phyloP scores from a whole-genome alignment of 2,888 invertebrate species.

The Phoenoteleia sp. region DNA sequence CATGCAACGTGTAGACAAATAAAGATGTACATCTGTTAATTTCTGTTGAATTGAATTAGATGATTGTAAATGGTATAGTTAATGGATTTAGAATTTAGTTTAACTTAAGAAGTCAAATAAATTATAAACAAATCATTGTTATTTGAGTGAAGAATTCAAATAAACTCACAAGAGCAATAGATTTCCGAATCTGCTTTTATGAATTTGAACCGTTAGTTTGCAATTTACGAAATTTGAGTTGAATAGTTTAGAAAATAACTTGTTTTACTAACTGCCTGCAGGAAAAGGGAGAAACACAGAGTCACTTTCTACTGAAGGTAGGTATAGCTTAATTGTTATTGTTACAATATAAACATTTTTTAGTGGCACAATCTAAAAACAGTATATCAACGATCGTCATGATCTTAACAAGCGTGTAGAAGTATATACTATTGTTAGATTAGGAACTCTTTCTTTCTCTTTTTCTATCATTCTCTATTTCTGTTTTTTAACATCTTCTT shows the following conservation, averaged over 20 bases:
- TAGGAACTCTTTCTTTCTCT: slow-evolving; percentile 30
- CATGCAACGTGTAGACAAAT: too few species aligned
- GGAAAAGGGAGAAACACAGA: slow-evolving; percentile 91
- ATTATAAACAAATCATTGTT: too few species aligned
- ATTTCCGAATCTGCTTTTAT: too few species aligned
- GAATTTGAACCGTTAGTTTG: slow-evolving; percentile 78
- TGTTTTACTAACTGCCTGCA: slow-evolving; percentile 87
- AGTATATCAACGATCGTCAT: slow-evolving; percentile 23
- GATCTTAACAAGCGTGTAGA: slow-evolving; percentile 25
- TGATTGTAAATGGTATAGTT: too few species aligned
- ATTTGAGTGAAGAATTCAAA: too few species aligned
- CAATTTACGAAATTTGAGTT: slow-evolving; percentile 82
- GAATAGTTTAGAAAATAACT: slow-evolving; percentile 84
- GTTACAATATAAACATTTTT: slow-evolving; percentile 43
- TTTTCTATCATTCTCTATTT: too few species aligned
- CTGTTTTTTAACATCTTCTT: too few species aligned
- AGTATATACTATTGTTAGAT: slow-evolving; percentile 36
- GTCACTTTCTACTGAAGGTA: slow-evolving; percentile 91
- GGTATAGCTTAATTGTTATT: slow-evolving; percentile 82
- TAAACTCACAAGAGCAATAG: too few species aligned
- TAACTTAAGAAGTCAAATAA: too few species aligned
- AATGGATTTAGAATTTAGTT: too few species aligned
- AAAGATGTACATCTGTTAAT: too few species aligned
- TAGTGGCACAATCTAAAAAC: slow-evolving; percentile 41
- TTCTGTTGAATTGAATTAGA: too few species aligned